phyloP scores from a whole-genome alignment of 2,113 vertebrate genomes.

The Narcine bancroftii region DNA sequence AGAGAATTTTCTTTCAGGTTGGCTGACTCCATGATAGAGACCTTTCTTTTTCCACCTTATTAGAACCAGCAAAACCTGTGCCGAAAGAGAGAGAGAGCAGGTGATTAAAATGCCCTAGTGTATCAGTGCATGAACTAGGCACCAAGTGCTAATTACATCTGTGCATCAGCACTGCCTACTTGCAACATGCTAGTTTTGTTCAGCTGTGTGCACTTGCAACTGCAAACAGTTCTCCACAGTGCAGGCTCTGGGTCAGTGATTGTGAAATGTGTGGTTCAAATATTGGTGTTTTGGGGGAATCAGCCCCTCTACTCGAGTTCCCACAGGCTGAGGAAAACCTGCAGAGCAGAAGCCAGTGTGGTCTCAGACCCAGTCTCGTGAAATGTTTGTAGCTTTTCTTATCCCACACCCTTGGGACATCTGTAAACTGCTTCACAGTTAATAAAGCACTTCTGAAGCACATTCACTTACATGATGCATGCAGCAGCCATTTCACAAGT shows the following conservation, averaged over 20 bases:
- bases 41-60: background rate
- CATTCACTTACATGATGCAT: no score
- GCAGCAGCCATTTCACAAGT: no score
- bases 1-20: background rate
- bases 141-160: slow-evolving; percentile 11
- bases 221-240: background rate
- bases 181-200: background rate
- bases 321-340: no score
- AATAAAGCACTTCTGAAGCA: no score
- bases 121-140: background rate
- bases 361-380: no score
- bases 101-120: background rate
- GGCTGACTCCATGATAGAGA: background rate
- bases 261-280: background rate
- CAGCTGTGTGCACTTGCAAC: background rate
- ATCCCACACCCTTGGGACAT: no score
- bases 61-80: background rate
- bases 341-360: no score
- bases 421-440: no score
- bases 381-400: no score
- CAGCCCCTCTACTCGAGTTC: no score
- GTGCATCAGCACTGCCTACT: background rate
- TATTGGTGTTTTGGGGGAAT: no score
- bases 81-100: background rate
- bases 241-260: background rate